Percentiles rank a stretch among this genome's conserved stretches.
Evolutionary conservation across 2,888 invertebrate genomes (phyloP).

Genomic region (Drosophila tanythrix): DNA sequence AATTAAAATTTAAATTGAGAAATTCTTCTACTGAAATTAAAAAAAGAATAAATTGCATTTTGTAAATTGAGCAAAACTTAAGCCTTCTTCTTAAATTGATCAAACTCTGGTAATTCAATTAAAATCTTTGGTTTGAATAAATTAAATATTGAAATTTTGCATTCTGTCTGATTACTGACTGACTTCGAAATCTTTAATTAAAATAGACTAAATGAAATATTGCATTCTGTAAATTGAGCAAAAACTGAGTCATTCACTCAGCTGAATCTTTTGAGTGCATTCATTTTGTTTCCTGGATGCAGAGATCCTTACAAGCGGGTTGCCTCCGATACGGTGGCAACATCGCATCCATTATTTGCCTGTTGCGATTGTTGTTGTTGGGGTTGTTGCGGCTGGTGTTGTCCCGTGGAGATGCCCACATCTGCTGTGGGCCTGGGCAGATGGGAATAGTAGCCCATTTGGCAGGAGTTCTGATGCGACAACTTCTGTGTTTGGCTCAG

Average conservation of each 20-base stretch:
- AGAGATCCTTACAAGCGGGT: conserved; percentile 87
- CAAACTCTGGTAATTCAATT: neutral
- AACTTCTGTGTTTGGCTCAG: conserved; percentile 77
- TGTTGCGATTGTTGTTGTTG: conserved; percentile 26
- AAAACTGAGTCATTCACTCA: neutral
- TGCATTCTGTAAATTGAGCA: conserved; percentile 11
- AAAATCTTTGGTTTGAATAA: too few relatives aligned
- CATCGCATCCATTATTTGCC: conserved; percentile 76
- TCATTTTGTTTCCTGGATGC: neutral
- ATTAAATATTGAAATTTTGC: too few relatives aligned
- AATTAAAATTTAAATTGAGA: neutral
- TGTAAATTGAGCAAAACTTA: too few relatives aligned
- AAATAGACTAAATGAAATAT: neutral
- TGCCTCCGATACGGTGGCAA: conserved; percentile 89
- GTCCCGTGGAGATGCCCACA: conserved; percentile 75
- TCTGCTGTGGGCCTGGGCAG: conserved; percentile 82
- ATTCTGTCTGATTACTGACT: too few relatives aligned
- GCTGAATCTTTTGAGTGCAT: neutral
- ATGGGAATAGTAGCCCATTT: conserved; percentile 84
- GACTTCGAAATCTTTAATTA: too few relatives aligned
- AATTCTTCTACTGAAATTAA: neutral
- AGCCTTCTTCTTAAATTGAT: neutral
- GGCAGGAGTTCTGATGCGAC: conserved; percentile 82
- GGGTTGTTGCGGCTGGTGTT: conserved; percentile 12
- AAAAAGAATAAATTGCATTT: neutral